Conservation (phyloP, 2,797 vertebrate species). For the Cichlasoma orientale region DNA sequence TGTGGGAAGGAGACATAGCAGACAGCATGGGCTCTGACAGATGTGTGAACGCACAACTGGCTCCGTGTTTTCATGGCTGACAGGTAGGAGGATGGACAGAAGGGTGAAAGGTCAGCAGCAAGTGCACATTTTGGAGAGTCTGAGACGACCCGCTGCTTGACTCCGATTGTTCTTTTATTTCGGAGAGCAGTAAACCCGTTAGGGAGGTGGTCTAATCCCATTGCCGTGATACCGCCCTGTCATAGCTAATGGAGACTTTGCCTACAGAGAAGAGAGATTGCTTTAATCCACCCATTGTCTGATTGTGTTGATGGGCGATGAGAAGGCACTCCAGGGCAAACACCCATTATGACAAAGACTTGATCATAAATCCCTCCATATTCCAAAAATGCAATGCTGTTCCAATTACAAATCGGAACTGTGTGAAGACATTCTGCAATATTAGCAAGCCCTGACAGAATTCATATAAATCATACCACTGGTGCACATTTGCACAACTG, state of each 20-base stretch:
- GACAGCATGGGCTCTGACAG: conserved; percentile 23
- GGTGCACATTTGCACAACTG: background rate
- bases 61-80: conserved; percentile 1
- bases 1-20: conserved; percentile 22
- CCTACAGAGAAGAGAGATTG: conserved; percentile 59
- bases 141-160: conserved; percentile 11
- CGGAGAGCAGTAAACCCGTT: conserved; percentile 69
- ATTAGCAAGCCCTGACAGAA: background rate
- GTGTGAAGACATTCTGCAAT: background rate
- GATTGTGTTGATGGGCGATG: conserved; percentile 63
- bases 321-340: conserved; percentile 43
- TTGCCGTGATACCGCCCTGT: conserved; percentile 62
- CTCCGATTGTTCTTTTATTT: conserved; percentile 71
- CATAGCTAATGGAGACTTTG: conserved; percentile 69
- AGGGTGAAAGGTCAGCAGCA: conserved; percentile 26
- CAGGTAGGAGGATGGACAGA: conserved; percentile 15
- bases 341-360: conserved; percentile 29
- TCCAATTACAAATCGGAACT: conserved; percentile 28
- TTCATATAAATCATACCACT: background rate
- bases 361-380: conserved; percentile 20
- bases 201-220: conserved; percentile 75
- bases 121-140: conserved; percentile 18
- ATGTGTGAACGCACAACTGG: conserved; percentile 9
- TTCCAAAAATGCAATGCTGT: conserved; percentile 15
- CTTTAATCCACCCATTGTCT: conserved; percentile 76